Base-by-base conservation (phyloP, 2,888 invertebrate species). In the Drosophila rubida region DNA sequence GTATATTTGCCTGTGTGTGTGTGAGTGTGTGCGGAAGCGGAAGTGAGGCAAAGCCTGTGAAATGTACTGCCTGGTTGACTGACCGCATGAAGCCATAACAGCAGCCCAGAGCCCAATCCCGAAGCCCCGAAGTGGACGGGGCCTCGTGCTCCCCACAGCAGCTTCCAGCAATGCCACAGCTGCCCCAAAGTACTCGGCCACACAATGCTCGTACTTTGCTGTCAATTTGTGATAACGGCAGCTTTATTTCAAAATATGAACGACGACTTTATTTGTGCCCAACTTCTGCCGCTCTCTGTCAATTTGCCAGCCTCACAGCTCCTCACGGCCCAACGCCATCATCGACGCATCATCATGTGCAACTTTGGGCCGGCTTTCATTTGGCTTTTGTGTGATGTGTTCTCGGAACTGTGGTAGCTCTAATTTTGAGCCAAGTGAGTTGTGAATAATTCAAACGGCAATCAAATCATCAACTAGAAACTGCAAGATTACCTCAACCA, bases 171-270 rank as follows among this genome's bases (percentile, higher is more conserved):
- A 37, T 37, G 32, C 41, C 77, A 77, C 75, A 75, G 75, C 74
- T 77, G 68, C 35, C 62, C 68, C 32, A 73, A 77, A 75, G 62
- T 72, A 61, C 42, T 62, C 45, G 30, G 55, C 23, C 62, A 57
- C 57, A 62, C 77, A 84, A 70, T 78, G 69, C 65, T 64, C 54
- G 19, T 16, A 61, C 55, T 55, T 77, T 80, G 84, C 75, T 80
- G 84, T 83, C 80, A 81, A 83, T 86, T 86, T 83, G 84, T 80
- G 84, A 86, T 81, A 81, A 75, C 77, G 67, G 71, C 74, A 57
- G 73, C 74, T 73, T 86, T 86, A 86, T 83, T 81, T 84, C 53
- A 69, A 83, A 86, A 77, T 80, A 78, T 76, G 64, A 51, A 78
- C 57, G 66, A 75, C 62, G 54, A 54, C 54, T 74, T 69, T 78